These are phyloP conservation scores for Basileuterus tristriatus DNA, from an alignment of 2,797 vertebrate genomes.

Conservation along the genomic window DNA sequence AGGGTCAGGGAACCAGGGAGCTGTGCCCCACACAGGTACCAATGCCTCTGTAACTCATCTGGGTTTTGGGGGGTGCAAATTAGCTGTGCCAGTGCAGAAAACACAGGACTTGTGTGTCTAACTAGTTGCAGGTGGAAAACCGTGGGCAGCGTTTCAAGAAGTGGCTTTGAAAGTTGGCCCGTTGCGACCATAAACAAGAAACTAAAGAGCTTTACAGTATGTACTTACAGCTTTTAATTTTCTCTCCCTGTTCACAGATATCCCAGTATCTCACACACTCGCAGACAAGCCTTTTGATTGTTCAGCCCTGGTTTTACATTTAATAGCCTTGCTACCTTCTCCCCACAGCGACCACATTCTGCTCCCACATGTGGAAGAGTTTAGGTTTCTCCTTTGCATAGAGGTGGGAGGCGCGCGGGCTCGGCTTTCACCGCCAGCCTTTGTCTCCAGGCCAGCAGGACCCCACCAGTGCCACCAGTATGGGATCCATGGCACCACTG, in stretches of 20 bases:
- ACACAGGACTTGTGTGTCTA: slow-evolving; percentile 45
- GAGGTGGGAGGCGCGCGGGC: neutral
- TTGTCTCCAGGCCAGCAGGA: neutral
- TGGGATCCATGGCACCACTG: neutral
- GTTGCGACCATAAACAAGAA: slow-evolving; percentile 66
- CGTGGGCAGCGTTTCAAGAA: slow-evolving; percentile 55
- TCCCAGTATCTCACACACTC: slow-evolving; percentile 21
- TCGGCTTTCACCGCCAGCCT: neutral
- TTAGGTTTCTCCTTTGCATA: slow-evolving; percentile 25
- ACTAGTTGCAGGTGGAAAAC: slow-evolving; percentile 66
- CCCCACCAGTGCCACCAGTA: neutral
- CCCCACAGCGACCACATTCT: slow-evolving; percentile 20
- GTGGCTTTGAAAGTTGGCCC: slow-evolving; percentile 69
- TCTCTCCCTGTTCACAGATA: slow-evolving; percentile 65
- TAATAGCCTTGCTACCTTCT: slow-evolving; percentile 63
- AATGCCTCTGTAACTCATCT: neutral
- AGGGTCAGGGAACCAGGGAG: accelerated
- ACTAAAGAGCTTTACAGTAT: slow-evolving; percentile 66
- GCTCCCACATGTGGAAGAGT: slow-evolving; percentile 58
- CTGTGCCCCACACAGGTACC: accelerated
- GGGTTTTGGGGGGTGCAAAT: slow-evolving; percentile 9
- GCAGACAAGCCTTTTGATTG: slow-evolving; percentile 57
- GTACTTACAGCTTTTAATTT: slow-evolving; percentile 69
- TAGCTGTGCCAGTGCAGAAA: slow-evolving; percentile 37
- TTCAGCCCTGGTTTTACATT: slow-evolving; percentile 63